These are phyloP conservation scores for Nomada fucata DNA, from an alignment of 2,888 invertebrate genomes.

Conservation along the genomic window DNA sequence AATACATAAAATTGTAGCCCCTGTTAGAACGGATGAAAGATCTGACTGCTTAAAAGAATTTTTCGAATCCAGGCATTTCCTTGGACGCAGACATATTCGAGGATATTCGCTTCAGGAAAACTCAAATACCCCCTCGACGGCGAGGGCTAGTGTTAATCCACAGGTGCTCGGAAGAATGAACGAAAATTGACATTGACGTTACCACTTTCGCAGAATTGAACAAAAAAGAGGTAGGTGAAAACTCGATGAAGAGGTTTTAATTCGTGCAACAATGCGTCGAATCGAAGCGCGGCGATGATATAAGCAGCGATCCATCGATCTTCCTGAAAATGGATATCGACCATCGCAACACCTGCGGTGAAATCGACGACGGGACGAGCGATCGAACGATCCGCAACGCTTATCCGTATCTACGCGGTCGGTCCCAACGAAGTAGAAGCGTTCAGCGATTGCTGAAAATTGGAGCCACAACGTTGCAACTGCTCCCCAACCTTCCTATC, in stretches of 20 bases:
- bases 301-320: constrained; percentile 45
- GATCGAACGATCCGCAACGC: constrained; percentile 59
- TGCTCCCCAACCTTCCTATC: constrained; percentile 50
- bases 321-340: constrained; percentile 49
- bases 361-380: constrained; percentile 60
- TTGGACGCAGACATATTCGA: too few relatives aligned
- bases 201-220: neutral
- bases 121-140: too few relatives aligned
- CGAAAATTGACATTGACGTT: constrained; percentile 35
- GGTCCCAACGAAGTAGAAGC: constrained; percentile 55
- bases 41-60: too few relatives aligned
- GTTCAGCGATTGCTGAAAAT: constrained; percentile 58
- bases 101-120: too few relatives aligned
- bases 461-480: constrained; percentile 67
- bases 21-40: too few relatives aligned
- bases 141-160: neutral
- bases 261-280: constrained; percentile 38
- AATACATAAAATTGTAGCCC: too few relatives aligned
- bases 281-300: constrained; percentile 42
- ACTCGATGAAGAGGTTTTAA: constrained; percentile 49
- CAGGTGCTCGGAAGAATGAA: constrained; percentile 1
- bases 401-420: constrained; percentile 61
- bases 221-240: neutral
- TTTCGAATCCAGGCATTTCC: too few relatives aligned
- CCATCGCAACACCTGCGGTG: constrained; percentile 70